Evolutionary conservation across 2,797 vertebrate species (phyloP).

Genomic region (Hoplostethus mediterraneus): DNA sequence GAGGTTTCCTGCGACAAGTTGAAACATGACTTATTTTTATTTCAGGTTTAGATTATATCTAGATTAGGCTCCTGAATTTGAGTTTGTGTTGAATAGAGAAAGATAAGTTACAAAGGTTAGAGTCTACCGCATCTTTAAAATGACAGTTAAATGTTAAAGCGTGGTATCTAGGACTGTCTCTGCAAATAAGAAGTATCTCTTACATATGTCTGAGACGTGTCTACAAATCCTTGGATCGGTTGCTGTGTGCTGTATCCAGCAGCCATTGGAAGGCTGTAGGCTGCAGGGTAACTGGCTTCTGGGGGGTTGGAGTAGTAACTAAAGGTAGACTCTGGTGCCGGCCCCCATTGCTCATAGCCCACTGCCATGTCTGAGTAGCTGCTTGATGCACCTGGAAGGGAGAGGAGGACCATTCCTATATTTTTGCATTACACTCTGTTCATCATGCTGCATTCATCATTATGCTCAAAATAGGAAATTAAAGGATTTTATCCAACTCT

Average conservation of each 20-base stretch:
- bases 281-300: constrained; percentile 43
- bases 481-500: constrained; percentile 29
- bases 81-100: not conserved
- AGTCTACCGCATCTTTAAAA: not conserved
- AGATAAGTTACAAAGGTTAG: not conserved
- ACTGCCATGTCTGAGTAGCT: constrained; percentile 83
- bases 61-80: not conserved
- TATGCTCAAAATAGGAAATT: constrained; percentile 1
- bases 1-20: too few relatives aligned
- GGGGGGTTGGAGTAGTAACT: constrained; percentile 57
- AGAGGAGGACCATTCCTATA: not conserved
- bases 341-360: constrained; percentile 73
- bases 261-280: constrained; percentile 55
- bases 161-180: not conserved
- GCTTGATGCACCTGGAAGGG: constrained; percentile 71
- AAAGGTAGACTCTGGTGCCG: constrained; percentile 44
- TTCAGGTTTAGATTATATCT: not conserved
- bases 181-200: constrained; percentile 33
- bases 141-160: not conserved
- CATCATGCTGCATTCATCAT: not conserved
- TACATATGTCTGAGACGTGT: constrained; percentile 76
- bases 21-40: too few relatives aligned
- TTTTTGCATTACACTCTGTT: not conserved
- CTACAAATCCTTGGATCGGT: constrained; percentile 57
- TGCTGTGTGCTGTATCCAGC: constrained; percentile 66